phyloP scores from a whole-genome alignment of 2,113 vertebrate genomes.

The Muntiacus muntjak region DNA sequence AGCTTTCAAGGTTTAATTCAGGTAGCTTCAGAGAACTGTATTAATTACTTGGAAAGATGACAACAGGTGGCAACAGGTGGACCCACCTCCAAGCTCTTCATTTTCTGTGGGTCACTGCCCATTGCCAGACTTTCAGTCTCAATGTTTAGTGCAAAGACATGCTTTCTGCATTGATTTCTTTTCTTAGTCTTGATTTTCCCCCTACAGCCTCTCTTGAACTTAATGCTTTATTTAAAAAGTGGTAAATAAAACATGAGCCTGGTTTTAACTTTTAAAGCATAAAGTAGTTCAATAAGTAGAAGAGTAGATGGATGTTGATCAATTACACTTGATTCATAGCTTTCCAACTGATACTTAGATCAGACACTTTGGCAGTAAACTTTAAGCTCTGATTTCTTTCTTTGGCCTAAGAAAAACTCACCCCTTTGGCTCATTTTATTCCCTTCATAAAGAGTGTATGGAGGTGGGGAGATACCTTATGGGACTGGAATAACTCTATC shows the following conservation, averaged over 20 bases:
- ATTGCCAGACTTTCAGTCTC: not conserved
- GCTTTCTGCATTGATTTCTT: slow-evolving; percentile 28
- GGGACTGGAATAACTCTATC: not conserved
- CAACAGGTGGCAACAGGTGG: not conserved
- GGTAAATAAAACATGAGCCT: slow-evolving; percentile 53
- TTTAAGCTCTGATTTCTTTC: slow-evolving; percentile 19
- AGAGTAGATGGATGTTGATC: not conserved
- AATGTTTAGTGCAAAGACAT: not conserved
- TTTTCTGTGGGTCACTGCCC: not conserved
- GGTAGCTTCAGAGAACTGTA: not conserved
- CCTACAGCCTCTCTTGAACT: not conserved
- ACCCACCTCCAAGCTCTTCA: not conserved
- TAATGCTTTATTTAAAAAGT: slow-evolving; percentile 36
- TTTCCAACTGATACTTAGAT: not conserved
- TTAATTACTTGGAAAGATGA: not conserved
- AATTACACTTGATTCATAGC: not conserved
- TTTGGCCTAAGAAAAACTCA: not conserved
- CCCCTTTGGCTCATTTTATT: not conserved
- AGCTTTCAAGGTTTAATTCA: not conserved
- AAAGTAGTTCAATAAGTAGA: slow-evolving; percentile 19
- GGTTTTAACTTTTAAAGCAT: slow-evolving; percentile 51
- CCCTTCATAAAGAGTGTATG: not conserved
- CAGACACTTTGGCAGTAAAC: not conserved
- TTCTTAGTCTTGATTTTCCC: not conserved
- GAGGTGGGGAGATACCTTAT: not conserved